Conservation (phyloP, 2,797 vertebrate genomes). For the Hyperoplus lanceolatus region DNA sequence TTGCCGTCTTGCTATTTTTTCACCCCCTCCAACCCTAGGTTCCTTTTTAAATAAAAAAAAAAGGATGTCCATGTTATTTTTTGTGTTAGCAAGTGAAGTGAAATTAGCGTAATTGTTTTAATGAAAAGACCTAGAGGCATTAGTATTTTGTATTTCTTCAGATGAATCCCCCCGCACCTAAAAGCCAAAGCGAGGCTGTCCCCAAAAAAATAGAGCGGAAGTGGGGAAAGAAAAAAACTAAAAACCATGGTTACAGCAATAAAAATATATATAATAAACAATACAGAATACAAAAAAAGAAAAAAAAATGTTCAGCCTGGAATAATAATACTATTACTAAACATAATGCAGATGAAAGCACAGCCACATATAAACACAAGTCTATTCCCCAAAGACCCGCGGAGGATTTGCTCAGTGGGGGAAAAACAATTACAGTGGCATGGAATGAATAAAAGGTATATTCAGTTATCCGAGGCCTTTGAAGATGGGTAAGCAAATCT, state of each 20-base stretch:
- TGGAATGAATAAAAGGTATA: constrained; percentile 79
- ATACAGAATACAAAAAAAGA: constrained; percentile 18
- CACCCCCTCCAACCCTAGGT: background rate
- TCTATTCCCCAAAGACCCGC: constrained; percentile 65
- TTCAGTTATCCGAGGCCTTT: constrained; percentile 77
- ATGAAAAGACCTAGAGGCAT: constrained; percentile 71
- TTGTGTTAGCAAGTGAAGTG: constrained; percentile 54
- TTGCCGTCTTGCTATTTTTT: constrained; percentile 33
- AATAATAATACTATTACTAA: constrained; percentile 68
- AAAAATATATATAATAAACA: constrained; percentile 51
- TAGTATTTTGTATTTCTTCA: constrained; percentile 60
- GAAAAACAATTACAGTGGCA: constrained; percentile 67
- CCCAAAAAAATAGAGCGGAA: constrained; percentile 39
- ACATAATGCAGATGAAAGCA: constrained; percentile 76
- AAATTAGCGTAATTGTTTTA: constrained; percentile 80
- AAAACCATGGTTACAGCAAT: constrained; percentile 24
- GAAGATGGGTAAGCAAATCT: constrained; percentile 79
- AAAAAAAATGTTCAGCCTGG: constrained; percentile 23
- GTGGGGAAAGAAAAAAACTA: constrained; percentile 5
- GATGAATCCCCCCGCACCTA: constrained; percentile 69
- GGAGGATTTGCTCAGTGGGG: constrained; percentile 64
- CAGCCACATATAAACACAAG: constrained; percentile 40
- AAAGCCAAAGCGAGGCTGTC: constrained; percentile 39
- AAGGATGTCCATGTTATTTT: constrained; percentile 34
- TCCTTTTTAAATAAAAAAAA: constrained; percentile 28